A percentile compares a stretch with the other conserved stretches of the same genome.
phyloP scores from a whole-genome alignment of 2,888 invertebrate species.

The Zelleria hepariella region DNA sequence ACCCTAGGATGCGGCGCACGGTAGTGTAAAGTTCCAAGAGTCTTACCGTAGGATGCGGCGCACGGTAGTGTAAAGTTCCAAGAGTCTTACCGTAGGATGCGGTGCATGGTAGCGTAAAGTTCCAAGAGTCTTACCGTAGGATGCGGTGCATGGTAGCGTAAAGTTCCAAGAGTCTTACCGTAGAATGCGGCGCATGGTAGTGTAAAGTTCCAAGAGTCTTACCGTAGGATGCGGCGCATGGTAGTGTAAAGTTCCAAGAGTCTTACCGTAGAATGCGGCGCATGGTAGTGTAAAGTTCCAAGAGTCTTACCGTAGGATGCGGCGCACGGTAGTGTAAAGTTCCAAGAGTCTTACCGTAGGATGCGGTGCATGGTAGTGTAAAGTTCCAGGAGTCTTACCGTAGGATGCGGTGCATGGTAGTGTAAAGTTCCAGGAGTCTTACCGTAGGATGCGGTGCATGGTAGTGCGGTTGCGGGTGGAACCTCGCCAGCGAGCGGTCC shows the following conservation, averaged over 20 bases:
- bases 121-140: neutral
- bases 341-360: neutral
- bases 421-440: too few species aligned
- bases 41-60: neutral
- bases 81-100: neutral
- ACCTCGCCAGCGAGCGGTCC: constrained; percentile 63
- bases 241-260: too few species aligned
- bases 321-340: constrained; percentile 15
- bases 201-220: too few species aligned
- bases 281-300: too few species aligned
- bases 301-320: neutral
- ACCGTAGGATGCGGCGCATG: neutral
- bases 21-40: too few species aligned
- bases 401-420: constrained; percentile 12
- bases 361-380: constrained; percentile 13
- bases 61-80: too few species aligned
- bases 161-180: neutral
- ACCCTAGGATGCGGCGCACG: neutral
- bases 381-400: neutral
- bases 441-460: neutral
- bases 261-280: neutral
- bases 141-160: constrained; percentile 13
- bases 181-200: constrained; percentile 13
- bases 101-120: constrained; percentile 15
- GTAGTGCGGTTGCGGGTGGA: constrained; percentile 35